Evolutionary conservation across 2,888 invertebrate genomes (phyloP).

Genomic region (Orthonychiurus folsomi): DNA sequence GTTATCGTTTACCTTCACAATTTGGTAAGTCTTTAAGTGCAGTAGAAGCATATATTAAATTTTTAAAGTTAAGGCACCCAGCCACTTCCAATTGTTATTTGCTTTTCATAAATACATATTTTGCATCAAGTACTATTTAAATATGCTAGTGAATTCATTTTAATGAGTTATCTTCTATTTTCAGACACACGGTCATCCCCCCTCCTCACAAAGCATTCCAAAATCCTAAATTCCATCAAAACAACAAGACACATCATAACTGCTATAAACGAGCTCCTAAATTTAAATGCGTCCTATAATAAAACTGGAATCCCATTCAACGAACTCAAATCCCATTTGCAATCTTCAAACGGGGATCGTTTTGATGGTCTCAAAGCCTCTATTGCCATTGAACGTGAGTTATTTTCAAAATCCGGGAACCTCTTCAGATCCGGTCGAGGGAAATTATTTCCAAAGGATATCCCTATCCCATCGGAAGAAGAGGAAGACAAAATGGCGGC

Average conservation of each 20-base stretch:
- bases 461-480: slow-evolving; percentile 17
- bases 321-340: slow-evolving; percentile 57
- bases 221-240: slow-evolving; percentile 47
- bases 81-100: neutral
- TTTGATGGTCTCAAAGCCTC: slow-evolving; percentile 43
- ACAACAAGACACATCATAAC: slow-evolving; percentile 52
- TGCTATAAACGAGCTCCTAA: slow-evolving; percentile 61
- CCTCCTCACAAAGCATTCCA: slow-evolving; percentile 48
- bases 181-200: slow-evolving; percentile 35
- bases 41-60: too few species aligned
- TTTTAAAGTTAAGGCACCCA: too few species aligned
- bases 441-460: slow-evolving; percentile 36
- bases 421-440: slow-evolving; percentile 12
- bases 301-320: slow-evolving; percentile 62
- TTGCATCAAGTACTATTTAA: neutral
- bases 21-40: slow-evolving; percentile 41
- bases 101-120: neutral
- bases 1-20: slow-evolving; percentile 70
- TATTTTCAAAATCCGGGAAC: slow-evolving; percentile 15
- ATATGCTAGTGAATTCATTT: too few species aligned
- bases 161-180: too few species aligned
- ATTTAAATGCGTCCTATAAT: slow-evolving; percentile 61
- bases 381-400: slow-evolving; percentile 30
- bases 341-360: slow-evolving; percentile 55
- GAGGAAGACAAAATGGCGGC: slow-evolving; percentile 5